Evolutionary conservation across 2,888 invertebrate genomes (phyloP), one percentile per base, ranked within the genome.

Genomic region (Thymelicus acteon): DNA sequence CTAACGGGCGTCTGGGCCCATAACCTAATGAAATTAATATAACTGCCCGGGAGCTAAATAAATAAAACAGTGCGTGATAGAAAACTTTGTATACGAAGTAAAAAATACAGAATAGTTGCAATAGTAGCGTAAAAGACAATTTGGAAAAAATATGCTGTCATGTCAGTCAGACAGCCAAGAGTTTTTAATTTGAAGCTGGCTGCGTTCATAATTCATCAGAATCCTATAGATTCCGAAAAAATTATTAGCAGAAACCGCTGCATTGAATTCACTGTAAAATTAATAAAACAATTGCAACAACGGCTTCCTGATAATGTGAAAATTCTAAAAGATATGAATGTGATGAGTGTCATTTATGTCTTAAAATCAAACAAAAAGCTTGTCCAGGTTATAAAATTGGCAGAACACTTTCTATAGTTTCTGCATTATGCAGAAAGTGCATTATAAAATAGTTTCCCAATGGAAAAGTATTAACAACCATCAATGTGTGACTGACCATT

Each of bases 221-320:
- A n/a, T 6, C 5, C 6, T 3, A 40, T 6, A 40, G 40, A 40
- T 7, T 8, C 6, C 54, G 61, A 68, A 15, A 64, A 64, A 64
- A 24, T 52, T 13, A 57, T 68, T 12, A 49, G 67, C 10, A 67
- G 60, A 60, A 63, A 67, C 24, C 63, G 72, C 12, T 67, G 72
- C 54, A 52, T 68, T 58, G 60, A 74, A 39, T 73, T 73, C 49
- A 72, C 63, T 6, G 24, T 73, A 7, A 72, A 72, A 72, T 58
- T 73, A 19, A 68, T 47, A 10, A 71, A 72, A 63, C 62, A 74
- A 71, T 63, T 74, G 62, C 71, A 71, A 61, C 71, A 72, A 61
- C 61, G 68, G 54, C 66, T 72, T 44, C 72, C 71, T 7, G 65
- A 71, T 3, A 71, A 72, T 52, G 24, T 71, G 19, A 61, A 64